Conservation (phyloP, 2,113 vertebrate genomes). For the Redunca redunca region DNA sequence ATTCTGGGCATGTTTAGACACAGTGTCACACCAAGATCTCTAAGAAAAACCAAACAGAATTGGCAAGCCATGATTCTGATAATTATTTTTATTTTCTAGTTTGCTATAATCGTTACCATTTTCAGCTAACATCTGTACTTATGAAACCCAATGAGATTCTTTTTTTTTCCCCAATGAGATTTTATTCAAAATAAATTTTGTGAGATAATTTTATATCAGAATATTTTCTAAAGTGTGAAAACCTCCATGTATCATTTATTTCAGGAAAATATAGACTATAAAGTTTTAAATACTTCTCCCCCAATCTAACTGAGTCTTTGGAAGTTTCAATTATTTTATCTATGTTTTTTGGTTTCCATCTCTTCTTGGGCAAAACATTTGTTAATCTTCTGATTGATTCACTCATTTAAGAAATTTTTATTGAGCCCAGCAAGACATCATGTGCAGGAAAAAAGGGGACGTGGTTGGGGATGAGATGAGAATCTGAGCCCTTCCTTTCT, state of each 20-base stretch:
- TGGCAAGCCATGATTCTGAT: background rate
- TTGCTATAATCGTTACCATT: background rate
- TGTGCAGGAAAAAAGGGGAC: accelerated
- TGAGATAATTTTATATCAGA: background rate
- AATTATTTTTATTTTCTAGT: background rate
- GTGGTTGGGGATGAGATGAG: background rate
- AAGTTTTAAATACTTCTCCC: background rate
- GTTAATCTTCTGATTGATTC: background rate
- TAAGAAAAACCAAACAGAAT: background rate
- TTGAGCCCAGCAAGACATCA: background rate
- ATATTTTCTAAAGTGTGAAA: background rate
- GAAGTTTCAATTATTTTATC: conserved; percentile 15
- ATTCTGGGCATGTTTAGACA: background rate
- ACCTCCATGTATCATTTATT: background rate
- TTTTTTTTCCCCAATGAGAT: background rate
- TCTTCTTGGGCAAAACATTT: background rate
- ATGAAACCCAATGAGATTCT: background rate
- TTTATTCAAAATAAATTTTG: background rate
- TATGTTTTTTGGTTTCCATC: background rate
- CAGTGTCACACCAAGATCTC: background rate
- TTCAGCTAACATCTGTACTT: background rate
- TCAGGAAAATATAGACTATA: background rate
- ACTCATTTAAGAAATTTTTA: background rate
- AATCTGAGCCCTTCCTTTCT: background rate
- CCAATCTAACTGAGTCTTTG: background rate